Percentiles rank a stretch among this genome's conserved stretches.
Evolutionary conservation across 2,113 vertebrate genomes (phyloP).

Genomic region (Potamarius usumacintae): DNA sequence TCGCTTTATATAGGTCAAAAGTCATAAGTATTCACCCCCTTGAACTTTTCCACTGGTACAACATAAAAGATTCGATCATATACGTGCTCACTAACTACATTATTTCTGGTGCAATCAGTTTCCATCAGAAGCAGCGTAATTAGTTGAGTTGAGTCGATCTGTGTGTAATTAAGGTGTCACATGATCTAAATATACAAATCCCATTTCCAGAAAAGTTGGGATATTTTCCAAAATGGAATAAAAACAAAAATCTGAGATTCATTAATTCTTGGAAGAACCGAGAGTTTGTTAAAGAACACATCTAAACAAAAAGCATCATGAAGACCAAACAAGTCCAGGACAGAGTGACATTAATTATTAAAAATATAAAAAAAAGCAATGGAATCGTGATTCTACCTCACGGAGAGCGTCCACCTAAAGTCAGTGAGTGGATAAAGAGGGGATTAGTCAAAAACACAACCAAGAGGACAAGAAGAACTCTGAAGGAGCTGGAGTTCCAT

Average conservation of each 20-base stretch:
- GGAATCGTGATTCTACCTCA: neutral
- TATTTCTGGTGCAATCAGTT: neutral
- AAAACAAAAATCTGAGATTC: neutral
- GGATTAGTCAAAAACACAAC: neutral
- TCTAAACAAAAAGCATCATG: neutral
- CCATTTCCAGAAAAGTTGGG: too few species aligned
- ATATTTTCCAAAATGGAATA: too few species aligned
- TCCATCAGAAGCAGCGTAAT: neutral
- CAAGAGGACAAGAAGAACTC: neutral
- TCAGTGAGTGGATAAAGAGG: neutral
- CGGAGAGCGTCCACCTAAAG: neutral
- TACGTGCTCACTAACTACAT: neutral
- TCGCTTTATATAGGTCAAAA: too few species aligned
- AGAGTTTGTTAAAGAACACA: too few species aligned
- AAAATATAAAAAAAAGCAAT: neutral
- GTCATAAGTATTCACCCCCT: neutral
- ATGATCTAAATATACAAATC: neutral
- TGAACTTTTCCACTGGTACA: neutral
- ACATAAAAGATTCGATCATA: neutral
- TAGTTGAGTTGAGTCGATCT: neutral
- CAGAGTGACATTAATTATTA: too few species aligned
- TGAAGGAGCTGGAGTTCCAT: neutral
- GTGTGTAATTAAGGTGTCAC: neutral
- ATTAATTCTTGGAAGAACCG: neutral
- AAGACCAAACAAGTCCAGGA: neutral